Evolutionary conservation across 2,888 invertebrate species (phyloP), one percentile per base, ranked within the genome.

Genomic region (Protula sp.): DNA sequence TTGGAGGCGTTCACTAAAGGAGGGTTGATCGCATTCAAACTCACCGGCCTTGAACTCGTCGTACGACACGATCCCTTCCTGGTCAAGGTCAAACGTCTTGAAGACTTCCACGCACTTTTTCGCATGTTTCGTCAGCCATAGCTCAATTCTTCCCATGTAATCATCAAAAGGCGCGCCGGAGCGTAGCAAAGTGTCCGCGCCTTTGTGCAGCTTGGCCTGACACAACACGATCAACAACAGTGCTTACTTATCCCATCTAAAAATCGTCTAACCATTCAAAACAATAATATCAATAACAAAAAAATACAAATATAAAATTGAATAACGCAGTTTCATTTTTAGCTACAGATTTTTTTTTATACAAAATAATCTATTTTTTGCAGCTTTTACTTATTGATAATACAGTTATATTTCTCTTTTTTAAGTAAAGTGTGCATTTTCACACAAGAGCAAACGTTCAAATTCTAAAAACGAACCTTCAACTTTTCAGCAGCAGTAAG

Each of bases 21-120:
- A n/a, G n/a, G n/a, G n/a, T n/a, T n/a, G n/a, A n/a, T n/a, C n/a
- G n/a, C n/a, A n/a, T n/a, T n/a, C n/a, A n/a, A 5, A n/a, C 62
- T 61, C 59, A 78, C 78, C 77, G 64, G 76, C 70, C 65, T 77
- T 78, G 57, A 78, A 77, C 55, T 77, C 74, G 29, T 76, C 75
- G 61, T 72, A 76, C 22, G 72, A 70, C 2, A 78, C 50, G 3
- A 71, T 63, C 2, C 75, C 74, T 48, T 75, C 74, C 24, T 70
- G 74, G 55, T 72, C 71, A 5, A 62, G 58, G 63, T 79, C 78
- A 62, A 72, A 70, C 29, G 66, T 70, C 9, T 64, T 64, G 64
- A 75, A 77, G 50, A 76, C 63, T 53, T 72, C 60, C 9, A 69
- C 62, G 27, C 73, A 65, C 47, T 56, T 60, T n/a, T 69, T 66